Base-by-base conservation (phyloP, 2,888 invertebrate species). In the Ophraella communa region DNA sequence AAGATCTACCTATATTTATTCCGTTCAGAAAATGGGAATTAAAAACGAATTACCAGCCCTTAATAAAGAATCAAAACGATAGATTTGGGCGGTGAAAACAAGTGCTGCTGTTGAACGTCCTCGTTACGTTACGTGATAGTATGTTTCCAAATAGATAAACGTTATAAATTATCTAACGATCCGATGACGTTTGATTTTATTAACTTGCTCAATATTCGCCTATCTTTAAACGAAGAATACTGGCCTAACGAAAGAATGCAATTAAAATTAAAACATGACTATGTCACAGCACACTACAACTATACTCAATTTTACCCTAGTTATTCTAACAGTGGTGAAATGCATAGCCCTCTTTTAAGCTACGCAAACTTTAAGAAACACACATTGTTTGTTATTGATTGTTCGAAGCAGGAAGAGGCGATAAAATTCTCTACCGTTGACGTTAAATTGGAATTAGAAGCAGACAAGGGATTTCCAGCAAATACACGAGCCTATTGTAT, bases 31-130 rank as follows among this genome's bases (percentile, higher is more conserved):
- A n/a, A n/a, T n/a, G n/a, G n/a, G n/a, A n/a, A n/a, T n/a, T n/a
- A n/a, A n/a, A n/a, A n/a, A n/a, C n/a, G n/a, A 69, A 64, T 47
- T 65, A 3, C 70, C 70, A 0, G 3, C 62, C 0, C 27, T 68
- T 10, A 64, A 59, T 27, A 7, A 20, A n/a, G 56, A 42, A 10
- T 27, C 62, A 8, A 62, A 30, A 23, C 45, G 55, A 53, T 66
- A 68, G 61, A 62, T 65, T 30, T 68, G 66, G 65, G 24, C 64
- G 57, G n/a, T n/a, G n/a, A n/a, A n/a, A n/a, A n/a, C n/a, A n/a
- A n/a, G 59, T 14, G 17, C 60, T 11, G 20, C 45, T 17, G 45
- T 70, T 11, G 64, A 68, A 53, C 35, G 62, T n/a, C 67, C 68
- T 24, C 62, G 67, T 44, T 66, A 51, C 49, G 47, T 70, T 17